phyloP scores from a whole-genome alignment of 2,797 vertebrate species.

The Hydrocynus forskahlii region DNA sequence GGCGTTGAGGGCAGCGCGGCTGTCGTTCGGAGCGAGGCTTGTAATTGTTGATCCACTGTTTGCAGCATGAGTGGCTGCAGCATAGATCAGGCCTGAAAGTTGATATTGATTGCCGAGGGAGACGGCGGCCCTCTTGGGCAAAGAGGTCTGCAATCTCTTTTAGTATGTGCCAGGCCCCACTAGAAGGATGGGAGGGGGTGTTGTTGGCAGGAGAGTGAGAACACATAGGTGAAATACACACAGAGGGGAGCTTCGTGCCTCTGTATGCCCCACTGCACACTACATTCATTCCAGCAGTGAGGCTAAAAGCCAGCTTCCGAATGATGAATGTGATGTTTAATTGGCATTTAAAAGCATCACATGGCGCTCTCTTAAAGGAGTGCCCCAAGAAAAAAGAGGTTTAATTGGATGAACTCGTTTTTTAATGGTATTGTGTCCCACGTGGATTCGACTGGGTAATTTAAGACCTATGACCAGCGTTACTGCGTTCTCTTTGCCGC shows the following conservation, averaged over 20 bases:
- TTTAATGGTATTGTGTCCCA: conserved; percentile 46
- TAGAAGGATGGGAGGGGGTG: background rate
- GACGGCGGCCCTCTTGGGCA: conserved; percentile 17
- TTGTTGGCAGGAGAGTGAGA: conserved; percentile 30
- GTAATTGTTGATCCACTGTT: conserved; percentile 53
- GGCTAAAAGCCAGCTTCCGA: conserved; percentile 43
- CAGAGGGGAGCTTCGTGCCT: conserved; percentile 35
- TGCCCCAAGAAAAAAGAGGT: conserved; percentile 41
- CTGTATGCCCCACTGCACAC: conserved; percentile 28
- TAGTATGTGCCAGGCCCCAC: conserved; percentile 17
- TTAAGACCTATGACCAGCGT: conserved; percentile 33
- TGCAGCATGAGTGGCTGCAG: conserved; percentile 47
- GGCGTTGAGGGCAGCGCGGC: conserved; percentile 12
- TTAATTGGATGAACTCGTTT: conserved; percentile 57
- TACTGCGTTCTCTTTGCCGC: conserved; percentile 22
- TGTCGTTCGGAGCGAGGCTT: conserved; percentile 16
- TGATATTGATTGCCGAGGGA: conserved; percentile 49
- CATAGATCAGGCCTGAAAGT: conserved; percentile 52
- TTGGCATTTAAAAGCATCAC: conserved; percentile 57
- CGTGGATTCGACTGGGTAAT: conserved; percentile 8
- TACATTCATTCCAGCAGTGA: conserved; percentile 47
- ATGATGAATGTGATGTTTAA: conserved; percentile 58
- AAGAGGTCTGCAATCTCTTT: conserved; percentile 32
- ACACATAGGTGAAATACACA: conserved; percentile 50
- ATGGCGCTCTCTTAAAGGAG: conserved; percentile 49